Percentiles rank a stretch among this genome's conserved stretches.
These are phyloP conservation scores for Ormyrus nitidulus DNA, from an alignment of 2,888 invertebrate species.

Conservation along the genomic window DNA sequence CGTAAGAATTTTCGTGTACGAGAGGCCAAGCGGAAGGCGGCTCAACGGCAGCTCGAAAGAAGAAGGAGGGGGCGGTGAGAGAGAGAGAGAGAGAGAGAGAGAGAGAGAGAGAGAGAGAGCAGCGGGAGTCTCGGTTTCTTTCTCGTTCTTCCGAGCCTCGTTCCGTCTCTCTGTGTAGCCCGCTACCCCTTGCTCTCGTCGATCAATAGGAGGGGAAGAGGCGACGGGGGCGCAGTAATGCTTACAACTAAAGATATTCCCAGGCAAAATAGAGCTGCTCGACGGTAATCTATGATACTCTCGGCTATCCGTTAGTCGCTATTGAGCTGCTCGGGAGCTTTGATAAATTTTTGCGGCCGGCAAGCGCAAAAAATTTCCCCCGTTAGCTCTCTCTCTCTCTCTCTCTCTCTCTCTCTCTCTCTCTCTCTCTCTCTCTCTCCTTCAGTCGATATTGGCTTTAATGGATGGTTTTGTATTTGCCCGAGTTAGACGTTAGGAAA, in stretches of 20 bases:
- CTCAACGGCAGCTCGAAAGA: too few relatives aligned
- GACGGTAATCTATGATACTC: too few relatives aligned
- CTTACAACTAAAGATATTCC: too few relatives aligned
- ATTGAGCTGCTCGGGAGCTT: too few relatives aligned
- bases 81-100: not conserved
- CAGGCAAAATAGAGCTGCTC: too few relatives aligned
- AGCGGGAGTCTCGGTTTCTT: constrained; percentile 33
- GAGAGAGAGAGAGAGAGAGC: not conserved
- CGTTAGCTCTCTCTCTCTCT: constrained; percentile 4
- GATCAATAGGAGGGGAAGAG: constrained; percentile 27
- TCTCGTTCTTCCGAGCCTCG: constrained; percentile 38
- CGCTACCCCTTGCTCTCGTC: constrained; percentile 36
- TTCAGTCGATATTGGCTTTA: too few relatives aligned
- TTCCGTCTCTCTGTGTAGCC: not conserved
- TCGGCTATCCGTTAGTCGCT: too few relatives aligned
- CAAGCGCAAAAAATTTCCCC: too few relatives aligned
- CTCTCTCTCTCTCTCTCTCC: not conserved
- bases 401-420: not conserved
- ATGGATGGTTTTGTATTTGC: too few relatives aligned
- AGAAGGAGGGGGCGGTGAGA: not conserved
- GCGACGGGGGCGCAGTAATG: too few relatives aligned
- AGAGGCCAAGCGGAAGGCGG: not conserved
- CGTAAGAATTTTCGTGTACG: not conserved
- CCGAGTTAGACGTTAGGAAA: too few relatives aligned
- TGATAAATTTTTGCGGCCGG: too few relatives aligned